phyloP scores from a whole-genome alignment of 2,888 invertebrate genomes.

The Candidula unifasciata region DNA sequence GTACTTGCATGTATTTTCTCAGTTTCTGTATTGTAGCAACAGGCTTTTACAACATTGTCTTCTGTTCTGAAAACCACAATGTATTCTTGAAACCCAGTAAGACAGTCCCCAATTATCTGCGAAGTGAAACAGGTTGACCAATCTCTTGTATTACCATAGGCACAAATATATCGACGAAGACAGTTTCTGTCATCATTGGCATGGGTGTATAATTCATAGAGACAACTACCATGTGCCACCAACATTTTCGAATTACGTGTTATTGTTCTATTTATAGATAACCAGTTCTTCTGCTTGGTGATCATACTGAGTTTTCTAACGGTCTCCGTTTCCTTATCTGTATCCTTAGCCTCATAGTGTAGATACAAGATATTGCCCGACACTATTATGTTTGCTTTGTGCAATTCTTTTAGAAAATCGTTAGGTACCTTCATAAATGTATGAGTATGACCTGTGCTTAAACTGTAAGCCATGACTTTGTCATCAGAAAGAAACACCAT shows the following conservation, averaged over 20 bases:
- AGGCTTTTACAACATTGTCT: background rate
- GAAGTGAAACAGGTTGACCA: background rate
- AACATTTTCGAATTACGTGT: too few species aligned
- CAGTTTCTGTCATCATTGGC: too few species aligned
- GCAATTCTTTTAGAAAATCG: background rate
- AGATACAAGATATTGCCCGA: constrained; percentile 4
- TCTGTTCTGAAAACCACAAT: background rate
- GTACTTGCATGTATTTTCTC: too few species aligned
- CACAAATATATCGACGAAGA: background rate
- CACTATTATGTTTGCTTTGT: background rate
- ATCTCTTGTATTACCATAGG: background rate
- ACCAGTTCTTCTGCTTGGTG: too few species aligned
- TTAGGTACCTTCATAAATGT: background rate
- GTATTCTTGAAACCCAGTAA: background rate
- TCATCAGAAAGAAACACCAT: background rate
- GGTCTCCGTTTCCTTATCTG: too few species aligned
- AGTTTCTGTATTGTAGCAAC: background rate
- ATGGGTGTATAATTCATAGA: too few species aligned
- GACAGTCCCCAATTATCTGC: background rate
- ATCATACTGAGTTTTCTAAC: too few species aligned
- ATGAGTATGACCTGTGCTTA: background rate
- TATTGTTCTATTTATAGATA: too few species aligned
- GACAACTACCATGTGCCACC: too few species aligned
- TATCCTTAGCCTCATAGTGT: too few species aligned
- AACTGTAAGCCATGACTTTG: background rate